phyloP scores from a whole-genome alignment of 2,113 vertebrate species.

The Cyphomyrus discorhynchus region DNA sequence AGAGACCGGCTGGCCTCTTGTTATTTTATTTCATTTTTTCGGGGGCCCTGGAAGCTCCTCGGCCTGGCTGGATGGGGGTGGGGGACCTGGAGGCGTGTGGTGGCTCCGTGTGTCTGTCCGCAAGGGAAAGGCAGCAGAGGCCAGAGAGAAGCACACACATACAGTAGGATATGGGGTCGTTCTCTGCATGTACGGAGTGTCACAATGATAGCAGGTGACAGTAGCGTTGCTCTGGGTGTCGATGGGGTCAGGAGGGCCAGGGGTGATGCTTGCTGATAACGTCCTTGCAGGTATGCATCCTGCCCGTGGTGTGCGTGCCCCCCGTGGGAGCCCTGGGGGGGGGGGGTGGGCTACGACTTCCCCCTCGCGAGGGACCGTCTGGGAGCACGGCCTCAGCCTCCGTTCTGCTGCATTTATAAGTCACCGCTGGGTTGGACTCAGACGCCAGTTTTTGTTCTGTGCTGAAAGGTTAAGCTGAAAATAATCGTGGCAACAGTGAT shows the following conservation, averaged over 20 bases:
- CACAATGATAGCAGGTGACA: not conserved
- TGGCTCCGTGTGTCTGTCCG: not conserved
- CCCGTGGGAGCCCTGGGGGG: not conserved
- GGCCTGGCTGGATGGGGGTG: not conserved
- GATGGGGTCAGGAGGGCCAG: not conserved
- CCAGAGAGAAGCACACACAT: not conserved
- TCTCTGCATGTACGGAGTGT: not conserved
- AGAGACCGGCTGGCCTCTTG: constrained; percentile 50
- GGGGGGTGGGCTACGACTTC: too few species aligned
- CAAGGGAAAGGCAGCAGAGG: not conserved
- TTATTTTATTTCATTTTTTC: constrained; percentile 40
- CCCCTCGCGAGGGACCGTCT: not conserved
- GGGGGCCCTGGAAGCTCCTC: constrained; percentile 43
- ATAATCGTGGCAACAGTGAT: constrained; percentile 69
- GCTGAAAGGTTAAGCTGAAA: constrained; percentile 74
- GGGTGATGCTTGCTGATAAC: not conserved
- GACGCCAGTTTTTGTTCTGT: constrained; percentile 53
- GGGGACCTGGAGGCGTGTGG: not conserved
- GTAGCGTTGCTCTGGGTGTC: not conserved
- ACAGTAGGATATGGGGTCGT: too few species aligned
- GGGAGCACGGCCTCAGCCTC: not conserved
- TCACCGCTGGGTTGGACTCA: constrained; percentile 60
- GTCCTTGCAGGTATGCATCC: not conserved
- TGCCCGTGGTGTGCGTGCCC: not conserved
- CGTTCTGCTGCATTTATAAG: constrained; percentile 51